These are phyloP conservation scores for Bursaphelenchus okinawaensis DNA, from an alignment of 2,888 invertebrate species.

Conservation along the genomic window DNA sequence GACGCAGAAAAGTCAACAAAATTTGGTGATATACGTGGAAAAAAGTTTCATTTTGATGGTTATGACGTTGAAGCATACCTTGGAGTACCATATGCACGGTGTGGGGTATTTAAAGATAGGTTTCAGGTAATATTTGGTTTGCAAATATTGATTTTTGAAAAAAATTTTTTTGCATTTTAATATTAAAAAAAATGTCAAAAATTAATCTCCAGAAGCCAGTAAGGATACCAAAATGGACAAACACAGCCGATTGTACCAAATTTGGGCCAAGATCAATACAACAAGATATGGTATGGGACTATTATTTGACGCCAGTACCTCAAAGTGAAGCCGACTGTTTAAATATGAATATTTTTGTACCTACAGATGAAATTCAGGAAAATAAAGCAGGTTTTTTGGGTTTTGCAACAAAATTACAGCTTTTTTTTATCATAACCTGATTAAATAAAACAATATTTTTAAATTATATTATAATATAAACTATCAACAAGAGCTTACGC, in stretches of 20 bases:
- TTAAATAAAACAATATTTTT: too few relatives aligned
- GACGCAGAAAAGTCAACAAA: neutral
- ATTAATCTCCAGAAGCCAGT: conserved; percentile 29
- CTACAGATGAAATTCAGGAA: conserved; percentile 16
- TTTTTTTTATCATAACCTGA: too few relatives aligned
- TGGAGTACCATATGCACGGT: conserved; percentile 35
- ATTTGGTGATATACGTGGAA: conserved; percentile 16
- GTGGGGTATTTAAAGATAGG: conserved; percentile 29
- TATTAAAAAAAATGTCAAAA: conserved; percentile 4
- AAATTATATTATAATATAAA: too few relatives aligned
- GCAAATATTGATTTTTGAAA: neutral
- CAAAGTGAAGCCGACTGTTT: conserved; percentile 48
- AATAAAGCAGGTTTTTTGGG: neutral
- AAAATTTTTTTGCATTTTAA: too few relatives aligned
- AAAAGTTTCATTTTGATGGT: conserved; percentile 17
- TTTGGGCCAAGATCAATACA: conserved; percentile 42
- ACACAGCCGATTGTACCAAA: conserved; percentile 26
- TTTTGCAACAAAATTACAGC: too few relatives aligned
- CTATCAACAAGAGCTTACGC: too few relatives aligned
- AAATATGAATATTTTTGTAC: conserved; percentile 46
- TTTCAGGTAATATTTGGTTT: conserved; percentile 30
- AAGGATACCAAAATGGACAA: conserved; percentile 28
- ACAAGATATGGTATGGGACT: conserved; percentile 39
- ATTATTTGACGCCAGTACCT: conserved; percentile 31
- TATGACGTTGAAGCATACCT: conserved; percentile 32